Base-by-base conservation (phyloP, 2,888 invertebrate species). In the Abrostola triplasia region DNA sequence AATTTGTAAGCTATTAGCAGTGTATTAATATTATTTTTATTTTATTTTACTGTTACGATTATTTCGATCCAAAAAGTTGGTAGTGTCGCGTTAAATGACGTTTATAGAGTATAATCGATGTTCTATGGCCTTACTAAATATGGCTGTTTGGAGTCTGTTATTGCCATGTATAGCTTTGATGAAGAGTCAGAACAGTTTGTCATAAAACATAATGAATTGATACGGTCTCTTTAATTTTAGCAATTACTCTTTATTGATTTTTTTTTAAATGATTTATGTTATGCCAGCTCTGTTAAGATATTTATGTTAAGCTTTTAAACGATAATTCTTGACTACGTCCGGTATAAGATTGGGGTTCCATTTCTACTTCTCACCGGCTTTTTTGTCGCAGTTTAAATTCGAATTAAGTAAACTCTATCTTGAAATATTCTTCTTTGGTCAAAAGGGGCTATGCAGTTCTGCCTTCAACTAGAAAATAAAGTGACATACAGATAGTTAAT, bases 1-100 rank as follows among this genome's bases (percentile, higher is more conserved):
- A 63, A 62, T 75, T 69, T 69, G 62, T 63, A 54, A 59, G 13
- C 72, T 59, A 76, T 77, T 77, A 74, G 50, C 74, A 77, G 59
- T 52, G 61, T 52, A 66, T 71, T 71, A 66, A 67, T 65, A 63
- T 61, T 64, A 55, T 60, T 77, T 72, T 73, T 63, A 77, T 77
- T 57, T 9, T 7, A 49, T 44, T 37, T 68, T 74, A 54, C 68
- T 66, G 64, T 65, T 74, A 64, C 47, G 41, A 67, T 70, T 48
- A 61, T 69, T 66, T 57, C 13, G 6, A 40, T 61, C 6, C 35
- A 12, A 35, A 54, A 64, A 61, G 13, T 57, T 49, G 6, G 47
- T 44, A 44, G 61, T 59, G 61, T 60, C 50, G 50, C 54, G 63
- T 74, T 77, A 59, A 64, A 62, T 58, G 40, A 47, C 59, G 65